Evolutionary conservation across 2,113 vertebrate genomes (phyloP).

Genomic region (Chionomys nivalis): DNA sequence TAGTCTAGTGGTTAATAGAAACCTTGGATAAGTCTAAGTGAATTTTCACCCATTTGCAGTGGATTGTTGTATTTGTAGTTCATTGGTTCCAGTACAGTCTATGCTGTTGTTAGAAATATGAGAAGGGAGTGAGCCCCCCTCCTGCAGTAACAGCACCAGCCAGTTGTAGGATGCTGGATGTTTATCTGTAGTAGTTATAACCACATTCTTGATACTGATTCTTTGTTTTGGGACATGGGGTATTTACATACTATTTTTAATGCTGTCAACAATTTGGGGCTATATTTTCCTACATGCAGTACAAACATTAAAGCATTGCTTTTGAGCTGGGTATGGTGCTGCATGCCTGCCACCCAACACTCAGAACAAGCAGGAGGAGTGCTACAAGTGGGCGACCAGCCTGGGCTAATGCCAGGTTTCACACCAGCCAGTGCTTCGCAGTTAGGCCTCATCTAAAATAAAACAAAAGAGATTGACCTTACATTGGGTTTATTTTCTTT

Average conservation of each 20-base stretch:
- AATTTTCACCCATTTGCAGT: neutral
- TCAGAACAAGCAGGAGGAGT: neutral
- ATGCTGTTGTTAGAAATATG: neutral
- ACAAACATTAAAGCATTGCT: neutral
- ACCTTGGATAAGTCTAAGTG: neutral
- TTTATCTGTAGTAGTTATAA: constrained; percentile 4
- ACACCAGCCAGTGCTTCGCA: neutral
- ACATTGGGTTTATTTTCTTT: constrained; percentile 31
- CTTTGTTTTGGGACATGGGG: neutral
- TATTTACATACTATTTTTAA: constrained; percentile 14
- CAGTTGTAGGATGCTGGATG: neutral
- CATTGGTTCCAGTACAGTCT: constrained; percentile 19
- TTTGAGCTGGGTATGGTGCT: neutral
- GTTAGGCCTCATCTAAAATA: neutral
- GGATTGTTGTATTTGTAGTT: neutral
- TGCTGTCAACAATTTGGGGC: neutral
- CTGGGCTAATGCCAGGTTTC: neutral
- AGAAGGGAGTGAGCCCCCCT: neutral
- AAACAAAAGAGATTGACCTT: neutral
- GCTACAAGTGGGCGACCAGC: neutral
- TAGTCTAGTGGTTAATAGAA: constrained; percentile 3
- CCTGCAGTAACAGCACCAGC: neutral
- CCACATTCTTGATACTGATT: neutral
- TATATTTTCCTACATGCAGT: constrained; percentile 13
- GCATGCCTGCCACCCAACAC: neutral